These are phyloP conservation scores for Caenorhabditis plicata DNA, from an alignment of 2,888 invertebrate genomes.

Conservation along the genomic window DNA sequence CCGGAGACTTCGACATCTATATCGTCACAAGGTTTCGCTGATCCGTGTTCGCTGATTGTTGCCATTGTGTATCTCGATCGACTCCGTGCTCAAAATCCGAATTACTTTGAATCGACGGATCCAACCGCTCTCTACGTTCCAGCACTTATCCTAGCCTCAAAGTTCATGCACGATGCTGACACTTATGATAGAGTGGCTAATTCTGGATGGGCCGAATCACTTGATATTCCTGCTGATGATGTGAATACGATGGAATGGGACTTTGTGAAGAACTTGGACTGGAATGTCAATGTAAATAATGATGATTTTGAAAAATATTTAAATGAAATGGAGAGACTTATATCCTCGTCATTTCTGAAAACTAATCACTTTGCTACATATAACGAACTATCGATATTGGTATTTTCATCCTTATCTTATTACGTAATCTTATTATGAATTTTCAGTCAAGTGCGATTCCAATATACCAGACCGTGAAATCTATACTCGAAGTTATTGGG, in stretches of 20 bases:
- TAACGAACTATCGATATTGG: slow-evolving; percentile 44
- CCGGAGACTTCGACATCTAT: slow-evolving; percentile 56
- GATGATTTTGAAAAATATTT: slow-evolving; percentile 48
- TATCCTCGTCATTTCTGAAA: slow-evolving; percentile 41
- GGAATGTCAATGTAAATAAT: slow-evolving; percentile 46
- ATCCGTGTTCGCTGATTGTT: slow-evolving; percentile 87
- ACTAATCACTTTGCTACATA: slow-evolving; percentile 50
- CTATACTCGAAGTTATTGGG: too few species aligned
- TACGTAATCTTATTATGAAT: too few species aligned
- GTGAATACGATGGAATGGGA: slow-evolving; percentile 78
- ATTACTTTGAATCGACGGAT: slow-evolving; percentile 80
- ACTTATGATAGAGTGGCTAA: slow-evolving; percentile 77
- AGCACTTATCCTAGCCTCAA: slow-evolving; percentile 93
- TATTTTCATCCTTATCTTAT: too few species aligned
- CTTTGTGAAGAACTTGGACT: slow-evolving; percentile 71
- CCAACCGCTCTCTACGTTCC: slow-evolving; percentile 90
- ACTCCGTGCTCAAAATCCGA: slow-evolving; percentile 74
- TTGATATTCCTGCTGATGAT: slow-evolving; percentile 75
- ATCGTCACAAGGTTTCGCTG: slow-evolving; percentile 75
- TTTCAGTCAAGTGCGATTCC: too few species aligned
- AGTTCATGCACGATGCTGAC: slow-evolving; percentile 89
- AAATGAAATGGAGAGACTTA: slow-evolving; percentile 46
- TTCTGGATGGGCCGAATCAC: slow-evolving; percentile 88
- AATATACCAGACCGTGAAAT: too few species aligned
- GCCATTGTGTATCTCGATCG: slow-evolving; percentile 91